Base-by-base conservation (phyloP, 2,797 vertebrate genomes). In the Micropoecilia bifurca region DNA sequence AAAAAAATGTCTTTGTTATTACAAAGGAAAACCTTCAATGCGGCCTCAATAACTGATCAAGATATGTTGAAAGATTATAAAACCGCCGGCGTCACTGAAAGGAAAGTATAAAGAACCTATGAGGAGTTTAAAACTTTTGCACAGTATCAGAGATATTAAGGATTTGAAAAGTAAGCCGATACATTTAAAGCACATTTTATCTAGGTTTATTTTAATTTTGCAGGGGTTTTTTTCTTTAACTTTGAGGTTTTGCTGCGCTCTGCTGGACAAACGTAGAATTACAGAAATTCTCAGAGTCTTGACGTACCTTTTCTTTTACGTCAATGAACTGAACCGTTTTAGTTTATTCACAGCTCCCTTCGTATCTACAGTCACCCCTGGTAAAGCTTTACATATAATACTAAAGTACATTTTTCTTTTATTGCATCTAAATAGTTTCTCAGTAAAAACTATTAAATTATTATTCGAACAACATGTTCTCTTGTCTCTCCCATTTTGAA, bases 211-310 rank as follows among this genome's bases (percentile, higher is more conserved):
- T 25, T 41, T 6, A 30, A n/a, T n/a, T 53, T 22, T 28, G 4
- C 30, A 8, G 22, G 7, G 2, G 12, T 1, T 7, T 25, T 57
- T 22, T 30, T 9, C 4, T 33, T 20, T 8, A 20, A 22, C 33
- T 78, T 3, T 80, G 1, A 82, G 55, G 57, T 82, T 81, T 13
- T 89, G 86, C 83, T 88, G 91, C 74, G 75, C 79, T 82, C 93
- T 94, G 50, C 75, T 90, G 93, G 85, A 47, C 46, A 84, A 0
- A 25, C 20, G 1, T 36, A 8, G 55, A 10, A 83, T 6, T 83
- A 57, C 74, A 53, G 3, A 25, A 30, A 2, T 5, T 6, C 1
- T 28, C 48, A 59, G 25, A 36, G 30, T n/a, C 6, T 6, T 45
- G 48, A 22, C 18, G 10, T 16, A 16, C 33, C 3, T 39, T 55